Percentiles rank a stretch among this genome's conserved stretches.
These are phyloP conservation scores for Apotomis capreana DNA, from an alignment of 2,888 invertebrate species.

Conservation along the genomic window DNA sequence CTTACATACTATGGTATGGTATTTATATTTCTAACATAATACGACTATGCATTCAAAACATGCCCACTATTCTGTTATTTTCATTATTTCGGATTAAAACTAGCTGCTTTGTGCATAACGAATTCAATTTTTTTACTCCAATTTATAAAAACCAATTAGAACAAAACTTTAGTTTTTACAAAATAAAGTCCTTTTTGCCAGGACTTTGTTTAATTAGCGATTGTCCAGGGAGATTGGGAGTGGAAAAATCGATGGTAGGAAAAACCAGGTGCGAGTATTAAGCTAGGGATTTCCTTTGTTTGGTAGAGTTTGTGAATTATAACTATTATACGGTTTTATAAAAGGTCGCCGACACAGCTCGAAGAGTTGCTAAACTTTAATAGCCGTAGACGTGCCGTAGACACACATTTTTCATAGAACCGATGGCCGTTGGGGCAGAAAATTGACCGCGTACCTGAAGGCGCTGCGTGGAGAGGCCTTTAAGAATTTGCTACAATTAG, in stretches of 20 bases:
- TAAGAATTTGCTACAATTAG: too few species aligned
- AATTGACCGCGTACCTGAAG: too few species aligned
- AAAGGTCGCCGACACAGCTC: too few species aligned
- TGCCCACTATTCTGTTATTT: conserved; percentile 9
- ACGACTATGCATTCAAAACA: too few species aligned
- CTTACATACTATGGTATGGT: too few species aligned
- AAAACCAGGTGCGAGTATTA: not conserved
- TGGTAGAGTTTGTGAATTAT: not conserved
- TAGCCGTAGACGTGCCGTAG: too few species aligned
- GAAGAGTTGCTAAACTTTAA: too few species aligned
- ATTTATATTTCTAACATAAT: too few species aligned
- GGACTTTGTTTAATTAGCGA: conserved; percentile 2
- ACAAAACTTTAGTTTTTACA: not conserved
- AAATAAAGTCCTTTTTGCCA: not conserved
- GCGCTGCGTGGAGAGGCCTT: too few species aligned
- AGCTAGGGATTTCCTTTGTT: not conserved
- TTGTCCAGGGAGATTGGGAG: conserved; percentile 9
- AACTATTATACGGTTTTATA: not conserved
- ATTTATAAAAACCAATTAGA: not conserved
- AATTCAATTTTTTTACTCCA: not conserved
- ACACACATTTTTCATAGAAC: too few species aligned
- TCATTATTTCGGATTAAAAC: not conserved
- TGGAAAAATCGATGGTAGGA: conserved; percentile 11
- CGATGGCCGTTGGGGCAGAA: too few species aligned
- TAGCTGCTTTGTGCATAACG: not conserved